Evolutionary conservation across 2,113 vertebrate genomes (phyloP).

Genomic region (Suncus etruscus): DNA sequence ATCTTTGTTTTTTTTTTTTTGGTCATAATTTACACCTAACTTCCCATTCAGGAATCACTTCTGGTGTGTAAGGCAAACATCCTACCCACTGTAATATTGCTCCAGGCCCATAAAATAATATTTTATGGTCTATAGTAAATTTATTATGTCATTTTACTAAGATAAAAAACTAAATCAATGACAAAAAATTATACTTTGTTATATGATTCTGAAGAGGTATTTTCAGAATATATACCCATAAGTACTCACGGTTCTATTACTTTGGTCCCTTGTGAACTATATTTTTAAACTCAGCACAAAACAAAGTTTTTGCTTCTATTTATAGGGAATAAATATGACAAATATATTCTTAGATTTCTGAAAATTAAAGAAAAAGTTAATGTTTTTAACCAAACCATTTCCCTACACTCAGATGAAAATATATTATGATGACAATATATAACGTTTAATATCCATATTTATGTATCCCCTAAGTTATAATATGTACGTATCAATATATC

Average conservation of each 20-base stretch:
- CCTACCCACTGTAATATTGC: too few species aligned
- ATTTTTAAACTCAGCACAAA: not conserved
- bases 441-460: too few species aligned
- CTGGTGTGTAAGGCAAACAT: too few species aligned
- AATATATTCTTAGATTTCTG: not conserved
- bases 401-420: not conserved
- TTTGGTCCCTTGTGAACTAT: not conserved
- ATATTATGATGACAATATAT: too few species aligned
- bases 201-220: not conserved
- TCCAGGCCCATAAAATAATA: too few species aligned
- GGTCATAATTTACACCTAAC: too few species aligned
- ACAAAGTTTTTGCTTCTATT: not conserved
- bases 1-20: too few species aligned
- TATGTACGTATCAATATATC: not conserved
- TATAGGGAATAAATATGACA: not conserved
- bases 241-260: too few species aligned
- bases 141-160: not conserved
- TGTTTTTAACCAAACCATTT: not conserved
- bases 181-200: constrained; percentile 4
- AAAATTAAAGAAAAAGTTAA: not conserved
- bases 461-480: not conserved
- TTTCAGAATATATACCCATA: too few species aligned
- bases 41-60: too few species aligned
- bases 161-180: not conserved
- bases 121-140: too few species aligned